Conservation (phyloP, 2,113 vertebrate species). For the Pterophyllum scalare region DNA sequence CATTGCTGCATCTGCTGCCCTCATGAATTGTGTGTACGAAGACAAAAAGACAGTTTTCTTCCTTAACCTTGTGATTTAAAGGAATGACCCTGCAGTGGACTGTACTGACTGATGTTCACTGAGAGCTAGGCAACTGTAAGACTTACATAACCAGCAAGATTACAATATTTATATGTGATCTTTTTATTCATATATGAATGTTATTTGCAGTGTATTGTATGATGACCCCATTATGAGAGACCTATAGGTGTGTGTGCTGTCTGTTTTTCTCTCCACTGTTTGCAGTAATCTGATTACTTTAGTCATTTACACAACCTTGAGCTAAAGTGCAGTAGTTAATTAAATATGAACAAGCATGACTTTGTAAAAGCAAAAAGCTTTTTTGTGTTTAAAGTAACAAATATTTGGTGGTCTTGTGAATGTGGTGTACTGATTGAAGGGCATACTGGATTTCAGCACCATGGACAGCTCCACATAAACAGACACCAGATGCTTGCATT, state of each 20-base stretch:
- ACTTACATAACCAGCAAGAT: background rate
- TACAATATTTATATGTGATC: background rate
- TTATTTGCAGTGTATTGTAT: background rate
- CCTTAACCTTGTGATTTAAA: background rate
- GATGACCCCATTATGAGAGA: background rate
- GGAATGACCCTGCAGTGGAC: too few species aligned
- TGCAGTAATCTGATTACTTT: constrained; percentile 1
- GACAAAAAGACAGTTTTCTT: background rate
- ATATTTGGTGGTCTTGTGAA: background rate
- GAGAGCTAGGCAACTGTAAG: too few species aligned
- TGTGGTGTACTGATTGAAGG: background rate
- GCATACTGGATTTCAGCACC: constrained; percentile 17
- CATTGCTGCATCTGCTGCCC: background rate
- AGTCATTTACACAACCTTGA: background rate
- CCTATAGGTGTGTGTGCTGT: background rate
- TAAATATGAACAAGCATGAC: background rate
- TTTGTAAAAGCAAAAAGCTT: background rate
- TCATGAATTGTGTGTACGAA: background rate
- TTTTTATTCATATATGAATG: background rate
- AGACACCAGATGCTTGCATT: background rate
- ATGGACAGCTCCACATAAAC: constrained; percentile 6
- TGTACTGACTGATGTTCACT: too few species aligned
- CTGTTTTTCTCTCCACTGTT: background rate
- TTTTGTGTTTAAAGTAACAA: background rate
- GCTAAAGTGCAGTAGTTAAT: background rate